Evolutionary conservation across 2,797 vertebrate genomes (phyloP).

Genomic region (Adrianichthys oophorus): DNA sequence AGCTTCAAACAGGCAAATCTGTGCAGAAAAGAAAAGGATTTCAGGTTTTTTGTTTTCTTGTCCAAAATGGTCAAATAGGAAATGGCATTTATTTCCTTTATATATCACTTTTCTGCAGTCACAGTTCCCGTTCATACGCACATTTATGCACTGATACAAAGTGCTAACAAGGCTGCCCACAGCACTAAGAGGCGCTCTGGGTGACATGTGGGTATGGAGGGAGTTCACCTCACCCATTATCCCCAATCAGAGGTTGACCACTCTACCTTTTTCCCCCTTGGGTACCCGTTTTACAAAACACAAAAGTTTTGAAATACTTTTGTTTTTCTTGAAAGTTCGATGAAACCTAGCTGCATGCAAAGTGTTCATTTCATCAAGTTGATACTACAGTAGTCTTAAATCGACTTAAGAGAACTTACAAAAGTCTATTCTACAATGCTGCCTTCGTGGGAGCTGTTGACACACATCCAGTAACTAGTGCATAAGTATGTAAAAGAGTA

Average conservation of each 20-base stretch:
- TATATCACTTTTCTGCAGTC: too few relatives aligned
- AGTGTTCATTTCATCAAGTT: slow-evolving; percentile 31
- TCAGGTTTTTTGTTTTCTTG: neutral
- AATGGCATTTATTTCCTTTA: too few relatives aligned
- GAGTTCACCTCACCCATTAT: too few relatives aligned
- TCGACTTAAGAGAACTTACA: slow-evolving; percentile 34
- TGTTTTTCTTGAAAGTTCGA: slow-evolving; percentile 25
- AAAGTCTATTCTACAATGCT: slow-evolving; percentile 32
- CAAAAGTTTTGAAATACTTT: slow-evolving; percentile 7
- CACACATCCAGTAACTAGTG: slow-evolving; percentile 32
- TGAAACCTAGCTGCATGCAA: slow-evolving; percentile 57
- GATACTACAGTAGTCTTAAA: slow-evolving; percentile 35
- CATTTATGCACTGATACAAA: too few relatives aligned
- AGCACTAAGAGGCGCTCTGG: too few relatives aligned
- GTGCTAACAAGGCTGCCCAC: too few relatives aligned
- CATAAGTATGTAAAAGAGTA: slow-evolving; percentile 29
- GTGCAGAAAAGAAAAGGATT: neutral
- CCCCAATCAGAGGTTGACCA: too few relatives aligned
- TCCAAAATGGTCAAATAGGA: neutral
- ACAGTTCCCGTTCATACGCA: too few relatives aligned
- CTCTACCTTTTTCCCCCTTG: too few relatives aligned
- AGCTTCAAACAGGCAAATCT: slow-evolving; percentile 13
- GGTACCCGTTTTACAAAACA: neutral
- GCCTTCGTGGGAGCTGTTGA: slow-evolving; percentile 28
- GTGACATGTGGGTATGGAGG: too few relatives aligned